These are phyloP conservation scores for Amblyraja radiata DNA, from an alignment of 2,797 vertebrate species.

Conservation along the genomic window DNA sequence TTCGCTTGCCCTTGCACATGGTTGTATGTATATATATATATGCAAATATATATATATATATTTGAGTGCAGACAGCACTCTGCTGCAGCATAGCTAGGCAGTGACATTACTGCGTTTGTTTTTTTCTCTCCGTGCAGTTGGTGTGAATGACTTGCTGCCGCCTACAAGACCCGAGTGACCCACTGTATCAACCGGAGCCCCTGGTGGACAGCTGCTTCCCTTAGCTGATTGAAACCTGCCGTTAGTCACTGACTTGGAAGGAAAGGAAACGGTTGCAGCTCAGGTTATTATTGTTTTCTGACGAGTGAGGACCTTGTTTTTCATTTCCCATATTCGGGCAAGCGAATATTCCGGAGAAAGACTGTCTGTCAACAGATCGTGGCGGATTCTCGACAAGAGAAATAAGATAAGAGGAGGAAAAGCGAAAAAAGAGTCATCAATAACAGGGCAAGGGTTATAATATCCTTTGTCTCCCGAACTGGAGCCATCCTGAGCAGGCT, in stretches of 20 bases:
- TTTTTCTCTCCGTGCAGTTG: constrained; percentile 56
- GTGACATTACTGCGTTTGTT: constrained; percentile 45
- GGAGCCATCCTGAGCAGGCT: constrained; percentile 52
- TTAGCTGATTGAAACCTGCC: constrained; percentile 54
- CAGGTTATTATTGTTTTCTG: constrained; percentile 61
- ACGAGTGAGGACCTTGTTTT: constrained; percentile 52
- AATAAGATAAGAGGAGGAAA: constrained; percentile 42
- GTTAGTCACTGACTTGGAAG: constrained; percentile 53
- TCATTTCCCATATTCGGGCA: constrained; percentile 52
- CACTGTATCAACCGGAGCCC: constrained; percentile 65
- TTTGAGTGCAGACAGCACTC: background rate
- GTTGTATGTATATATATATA: background rate
- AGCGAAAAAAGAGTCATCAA: background rate
- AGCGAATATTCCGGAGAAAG: constrained; percentile 52
- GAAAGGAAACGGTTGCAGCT: constrained; percentile 49
- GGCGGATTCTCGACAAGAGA: constrained; percentile 39
- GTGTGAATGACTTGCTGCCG: constrained; percentile 61
- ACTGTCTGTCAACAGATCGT: constrained; percentile 36
- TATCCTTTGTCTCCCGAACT: constrained; percentile 55
- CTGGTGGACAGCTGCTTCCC: constrained; percentile 58
- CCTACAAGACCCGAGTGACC: constrained; percentile 58
- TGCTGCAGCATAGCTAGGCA: constrained; percentile 33
- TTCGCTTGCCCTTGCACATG: constrained; percentile 20
- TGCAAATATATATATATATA: too few species aligned
- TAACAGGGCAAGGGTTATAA: constrained; percentile 32